Evolutionary conservation across 2,113 vertebrate genomes (phyloP).

Genomic region (Periophthalmus modestus): DNA sequence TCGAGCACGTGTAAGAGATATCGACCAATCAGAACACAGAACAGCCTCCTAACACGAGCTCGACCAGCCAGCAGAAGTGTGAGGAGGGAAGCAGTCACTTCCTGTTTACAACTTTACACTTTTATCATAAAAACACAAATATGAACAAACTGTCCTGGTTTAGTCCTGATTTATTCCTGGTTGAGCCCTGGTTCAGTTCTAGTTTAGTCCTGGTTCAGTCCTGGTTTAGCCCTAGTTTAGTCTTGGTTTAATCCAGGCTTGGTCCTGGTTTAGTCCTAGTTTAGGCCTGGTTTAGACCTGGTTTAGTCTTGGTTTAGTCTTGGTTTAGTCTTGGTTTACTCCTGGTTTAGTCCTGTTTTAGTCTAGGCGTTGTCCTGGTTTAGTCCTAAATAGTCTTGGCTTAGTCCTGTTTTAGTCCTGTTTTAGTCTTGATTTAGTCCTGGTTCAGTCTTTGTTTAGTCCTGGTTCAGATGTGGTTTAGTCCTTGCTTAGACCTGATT

Average conservation of each 20-base stretch:
- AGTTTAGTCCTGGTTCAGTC: neutral
- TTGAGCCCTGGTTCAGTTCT: neutral
- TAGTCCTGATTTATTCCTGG: neutral
- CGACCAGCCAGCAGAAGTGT: too few species aligned
- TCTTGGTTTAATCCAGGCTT: neutral
- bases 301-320: neutral
- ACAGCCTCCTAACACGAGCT: too few species aligned
- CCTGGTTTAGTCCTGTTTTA: neutral
- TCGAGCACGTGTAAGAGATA: too few species aligned
- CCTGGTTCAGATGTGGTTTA: too few species aligned
- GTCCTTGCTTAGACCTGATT: too few species aligned
- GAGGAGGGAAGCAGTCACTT: too few species aligned
- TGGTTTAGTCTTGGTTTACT: neutral
- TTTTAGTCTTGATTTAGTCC: neutral
- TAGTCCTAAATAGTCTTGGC: neutral
- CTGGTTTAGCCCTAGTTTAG: neutral
- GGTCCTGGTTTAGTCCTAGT: neutral
- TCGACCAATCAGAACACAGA: too few species aligned
- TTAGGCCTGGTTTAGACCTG: neutral
- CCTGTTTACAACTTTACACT: too few species aligned
- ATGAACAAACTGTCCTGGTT: too few species aligned
- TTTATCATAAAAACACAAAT: too few species aligned
- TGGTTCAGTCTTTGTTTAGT: neutral
- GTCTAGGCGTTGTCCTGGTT: neutral
- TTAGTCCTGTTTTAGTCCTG: neutral